These are phyloP conservation scores for Pteropus rufus DNA, from an alignment of 2,797 vertebrate genomes.

Conservation along the genomic window DNA sequence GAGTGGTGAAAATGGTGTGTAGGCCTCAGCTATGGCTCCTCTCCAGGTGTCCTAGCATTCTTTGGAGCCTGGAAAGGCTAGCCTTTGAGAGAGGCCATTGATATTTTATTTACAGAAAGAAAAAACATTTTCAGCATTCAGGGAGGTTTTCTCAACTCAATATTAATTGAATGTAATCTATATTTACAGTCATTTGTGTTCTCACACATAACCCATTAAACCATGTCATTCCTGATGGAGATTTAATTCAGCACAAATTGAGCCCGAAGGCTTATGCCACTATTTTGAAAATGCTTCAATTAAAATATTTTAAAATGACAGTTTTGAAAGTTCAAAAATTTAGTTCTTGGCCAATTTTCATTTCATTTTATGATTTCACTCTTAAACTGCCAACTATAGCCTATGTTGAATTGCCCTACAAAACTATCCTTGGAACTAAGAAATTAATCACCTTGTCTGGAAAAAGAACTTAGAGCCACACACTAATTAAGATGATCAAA, in stretches of 20 bases:
- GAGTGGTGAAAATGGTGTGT: neutral
- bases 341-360: neutral
- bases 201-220: neutral
- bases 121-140: neutral
- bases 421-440: neutral
- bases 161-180: neutral
- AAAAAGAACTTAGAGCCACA: neutral
- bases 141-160: neutral
- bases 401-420: neutral
- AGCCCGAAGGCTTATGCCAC: neutral
- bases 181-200: neutral
- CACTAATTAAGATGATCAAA: neutral
- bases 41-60: neutral
- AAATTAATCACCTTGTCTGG: neutral
- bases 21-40: neutral
- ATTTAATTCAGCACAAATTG: conserved; percentile 10
- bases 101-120: neutral
- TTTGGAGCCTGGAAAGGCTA: neutral
- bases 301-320: neutral
- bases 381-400: neutral
- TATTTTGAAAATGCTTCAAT: neutral
- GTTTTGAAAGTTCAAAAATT: conserved; percentile 25
- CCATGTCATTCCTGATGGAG: neutral
- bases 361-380: conserved; percentile 34
- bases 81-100: neutral